Evolutionary conservation across 2,888 invertebrate genomes (phyloP).

Genomic region (Chrysomela aeneicollis): DNA sequence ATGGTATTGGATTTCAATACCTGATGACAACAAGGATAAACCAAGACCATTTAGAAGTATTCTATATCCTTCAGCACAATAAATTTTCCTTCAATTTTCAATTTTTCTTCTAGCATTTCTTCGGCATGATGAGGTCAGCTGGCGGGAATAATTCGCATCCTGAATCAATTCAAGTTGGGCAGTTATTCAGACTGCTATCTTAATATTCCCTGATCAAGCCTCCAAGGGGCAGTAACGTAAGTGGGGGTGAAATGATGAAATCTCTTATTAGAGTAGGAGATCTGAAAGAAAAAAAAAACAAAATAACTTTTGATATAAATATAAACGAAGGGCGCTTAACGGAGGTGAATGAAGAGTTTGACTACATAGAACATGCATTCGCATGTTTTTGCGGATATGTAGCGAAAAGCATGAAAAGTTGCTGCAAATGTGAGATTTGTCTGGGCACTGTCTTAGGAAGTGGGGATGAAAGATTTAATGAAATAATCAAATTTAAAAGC

Average conservation of each 20-base stretch:
- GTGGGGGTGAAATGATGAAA: constrained; percentile 3
- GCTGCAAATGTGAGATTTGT: not conserved
- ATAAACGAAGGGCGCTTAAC: not conserved
- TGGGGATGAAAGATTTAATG: not conserved
- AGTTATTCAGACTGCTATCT: too few species aligned
- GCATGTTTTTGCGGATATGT: constrained; percentile 8
- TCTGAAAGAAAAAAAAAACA: too few species aligned
- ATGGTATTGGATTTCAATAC: too few species aligned
- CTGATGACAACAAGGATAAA: constrained; percentile 22
- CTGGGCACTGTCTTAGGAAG: not conserved
- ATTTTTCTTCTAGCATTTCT: not conserved
- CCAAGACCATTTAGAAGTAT: too few species aligned
- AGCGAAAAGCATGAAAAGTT: not conserved
- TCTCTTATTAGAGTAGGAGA: not conserved
- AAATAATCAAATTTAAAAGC: not conserved
- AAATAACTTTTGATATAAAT: constrained; percentile 2
- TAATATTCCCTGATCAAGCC: constrained; percentile 3
- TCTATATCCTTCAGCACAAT: too few species aligned
- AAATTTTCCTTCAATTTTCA: too few species aligned
- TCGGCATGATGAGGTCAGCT: too few species aligned
- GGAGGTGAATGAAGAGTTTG: not conserved
- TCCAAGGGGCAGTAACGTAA: too few species aligned
- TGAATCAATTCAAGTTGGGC: too few species aligned
- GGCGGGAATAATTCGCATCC: too few species aligned
- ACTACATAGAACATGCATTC: not conserved